A percentile compares a stretch with the other conserved stretches of the same genome.
These are phyloP conservation scores for Upupa epops DNA, from an alignment of 2,113 vertebrate species.

Conservation along the genomic window DNA sequence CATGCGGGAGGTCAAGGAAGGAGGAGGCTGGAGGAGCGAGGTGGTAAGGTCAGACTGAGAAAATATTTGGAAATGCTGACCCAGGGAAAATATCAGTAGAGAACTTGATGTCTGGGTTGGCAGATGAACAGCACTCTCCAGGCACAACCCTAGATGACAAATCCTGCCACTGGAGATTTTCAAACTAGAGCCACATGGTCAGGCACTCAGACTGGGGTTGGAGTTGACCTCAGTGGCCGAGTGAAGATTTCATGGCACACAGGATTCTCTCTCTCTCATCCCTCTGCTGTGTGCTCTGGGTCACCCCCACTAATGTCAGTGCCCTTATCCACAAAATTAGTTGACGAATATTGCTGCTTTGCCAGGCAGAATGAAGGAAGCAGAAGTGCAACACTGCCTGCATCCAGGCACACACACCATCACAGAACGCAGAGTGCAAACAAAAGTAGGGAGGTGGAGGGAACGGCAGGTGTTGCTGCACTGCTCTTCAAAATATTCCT, in stretches of 20 bases:
- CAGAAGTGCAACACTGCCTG: fast-evolving
- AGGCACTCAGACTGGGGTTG: neutral
- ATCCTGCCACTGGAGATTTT: neutral
- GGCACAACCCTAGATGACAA: neutral
- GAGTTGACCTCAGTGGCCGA: neutral
- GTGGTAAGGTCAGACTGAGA: neutral
- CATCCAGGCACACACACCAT: fast-evolving
- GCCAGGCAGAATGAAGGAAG: neutral
- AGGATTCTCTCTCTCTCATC: fast-evolving
- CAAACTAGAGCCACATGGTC: fast-evolving
- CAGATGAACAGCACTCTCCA: neutral
- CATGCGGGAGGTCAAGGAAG: neutral
- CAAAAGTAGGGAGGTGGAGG: neutral
- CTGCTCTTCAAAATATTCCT: neutral
- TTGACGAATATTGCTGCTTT: neutral
- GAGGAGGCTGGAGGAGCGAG: neutral
- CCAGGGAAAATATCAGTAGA: neutral
- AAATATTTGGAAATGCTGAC: neutral
- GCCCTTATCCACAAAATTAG: neutral
- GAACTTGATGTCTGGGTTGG: neutral
- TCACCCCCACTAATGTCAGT: fast-evolving
- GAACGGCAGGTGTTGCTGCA: neutral
- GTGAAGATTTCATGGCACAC: fast-evolving
- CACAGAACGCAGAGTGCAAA: neutral
- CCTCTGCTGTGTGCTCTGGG: fast-evolving